Evolutionary conservation across 1,140 invertebrate species (phyloP).

Genomic region (Pseudachorutes palmiensis): DNA sequence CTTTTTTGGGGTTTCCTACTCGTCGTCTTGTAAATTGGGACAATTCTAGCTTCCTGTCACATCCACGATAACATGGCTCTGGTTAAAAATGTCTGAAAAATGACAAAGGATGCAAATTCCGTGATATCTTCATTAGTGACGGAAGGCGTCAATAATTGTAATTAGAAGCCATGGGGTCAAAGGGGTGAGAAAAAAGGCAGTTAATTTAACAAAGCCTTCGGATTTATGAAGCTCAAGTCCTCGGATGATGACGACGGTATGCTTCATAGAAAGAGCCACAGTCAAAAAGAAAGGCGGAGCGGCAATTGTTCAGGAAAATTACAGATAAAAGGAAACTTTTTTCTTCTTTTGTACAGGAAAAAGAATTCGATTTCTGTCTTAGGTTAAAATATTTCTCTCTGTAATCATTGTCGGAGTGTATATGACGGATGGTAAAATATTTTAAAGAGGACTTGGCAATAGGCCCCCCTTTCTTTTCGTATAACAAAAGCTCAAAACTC

Average conservation of each 20-base stretch:
- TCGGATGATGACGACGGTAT: too few relatives aligned
- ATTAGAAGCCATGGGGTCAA: too few relatives aligned
- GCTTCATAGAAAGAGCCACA: neutral
- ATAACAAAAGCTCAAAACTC: constrained; percentile 3
- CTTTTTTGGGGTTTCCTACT: neutral
- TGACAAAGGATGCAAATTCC: too few relatives aligned
- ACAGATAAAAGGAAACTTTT: constrained; percentile 24
- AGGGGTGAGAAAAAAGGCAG: constrained; percentile 2
- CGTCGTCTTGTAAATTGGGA: too few relatives aligned
- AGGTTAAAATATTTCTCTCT: constrained; percentile 21
- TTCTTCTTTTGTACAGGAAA: constrained; percentile 4
- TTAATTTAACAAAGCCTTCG: too few relatives aligned
- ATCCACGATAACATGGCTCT: too few relatives aligned
- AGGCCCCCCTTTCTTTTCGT: constrained; percentile 6
- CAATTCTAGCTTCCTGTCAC: too few relatives aligned
- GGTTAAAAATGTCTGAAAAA: too few relatives aligned
- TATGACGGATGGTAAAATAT: constrained; percentile 27
- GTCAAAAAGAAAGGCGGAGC: constrained; percentile 13
- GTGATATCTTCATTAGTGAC: too few relatives aligned
- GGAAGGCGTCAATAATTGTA: too few relatives aligned
- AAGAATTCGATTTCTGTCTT: constrained; percentile 35
- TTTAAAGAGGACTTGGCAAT: constrained; percentile 29
- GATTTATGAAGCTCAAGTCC: too few relatives aligned
- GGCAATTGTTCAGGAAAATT: constrained; percentile 32
- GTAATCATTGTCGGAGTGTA: constrained; percentile 33